Evolutionary conservation across 2,113 vertebrate genomes (phyloP).

Genomic region (Xiphophorus maculatus): DNA sequence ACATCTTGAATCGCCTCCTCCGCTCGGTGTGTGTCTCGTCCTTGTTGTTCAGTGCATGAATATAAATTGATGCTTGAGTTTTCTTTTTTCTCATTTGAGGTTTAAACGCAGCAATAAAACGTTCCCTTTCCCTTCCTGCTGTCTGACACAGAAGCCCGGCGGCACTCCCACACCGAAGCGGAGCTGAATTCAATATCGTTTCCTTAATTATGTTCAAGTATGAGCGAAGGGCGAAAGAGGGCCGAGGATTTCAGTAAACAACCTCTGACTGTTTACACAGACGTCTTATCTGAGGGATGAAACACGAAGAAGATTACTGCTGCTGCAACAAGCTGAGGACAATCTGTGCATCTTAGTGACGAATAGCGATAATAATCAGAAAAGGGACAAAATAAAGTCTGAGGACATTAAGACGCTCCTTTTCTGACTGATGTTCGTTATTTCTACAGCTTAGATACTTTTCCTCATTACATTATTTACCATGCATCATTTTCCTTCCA

Average conservation of each 20-base stretch:
- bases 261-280: conserved; percentile 47
- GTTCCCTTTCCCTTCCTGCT: neutral
- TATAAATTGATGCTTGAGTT: neutral
- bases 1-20: neutral
- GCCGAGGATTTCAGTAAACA: conserved; percentile 37
- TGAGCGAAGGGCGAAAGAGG: conserved; percentile 15
- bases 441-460: too few species aligned
- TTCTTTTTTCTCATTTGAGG: neutral
- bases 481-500: too few species aligned
- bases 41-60: neutral
- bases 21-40: neutral
- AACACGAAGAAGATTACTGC: conserved; percentile 10
- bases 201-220: conserved; percentile 49
- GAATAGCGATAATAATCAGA: neutral
- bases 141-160: conserved; percentile 8
- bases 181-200: conserved; percentile 30
- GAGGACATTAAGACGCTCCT: neutral
- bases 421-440: neutral
- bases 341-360: neutral
- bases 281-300: conserved; percentile 38
- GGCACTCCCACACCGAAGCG: conserved; percentile 18
- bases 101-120: neutral
- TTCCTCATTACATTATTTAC: too few species aligned
- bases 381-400: neutral
- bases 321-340: conserved; percentile 10